A percentile compares a stretch with the other conserved stretches of the same genome.
Conservation (phyloP, 2,113 vertebrate species). For the Muscicapa adusta region DNA sequence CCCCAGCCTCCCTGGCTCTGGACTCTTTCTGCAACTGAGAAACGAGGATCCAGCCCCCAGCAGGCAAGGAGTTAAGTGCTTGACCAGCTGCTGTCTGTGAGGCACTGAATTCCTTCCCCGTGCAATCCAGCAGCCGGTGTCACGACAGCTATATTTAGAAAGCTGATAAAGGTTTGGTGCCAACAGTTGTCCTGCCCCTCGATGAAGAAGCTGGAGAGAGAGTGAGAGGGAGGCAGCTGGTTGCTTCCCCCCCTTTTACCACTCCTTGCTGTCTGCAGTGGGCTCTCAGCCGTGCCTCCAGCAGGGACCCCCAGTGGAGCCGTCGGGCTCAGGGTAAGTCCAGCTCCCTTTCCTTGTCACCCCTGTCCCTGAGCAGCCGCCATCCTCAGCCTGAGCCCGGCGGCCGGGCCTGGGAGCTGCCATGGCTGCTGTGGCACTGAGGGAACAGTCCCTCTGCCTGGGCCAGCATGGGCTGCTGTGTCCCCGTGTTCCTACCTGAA, state of each 20-base stretch:
- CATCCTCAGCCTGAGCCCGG: not conserved
- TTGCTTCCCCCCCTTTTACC: not conserved
- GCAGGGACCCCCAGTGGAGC: not conserved
- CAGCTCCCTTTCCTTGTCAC: slow-evolving; percentile 3
- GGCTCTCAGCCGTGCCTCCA: not conserved
- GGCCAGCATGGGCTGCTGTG: not conserved
- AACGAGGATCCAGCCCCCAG: not conserved
- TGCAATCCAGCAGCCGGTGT: slow-evolving; percentile 51
- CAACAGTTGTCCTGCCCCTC: slow-evolving; percentile 71
- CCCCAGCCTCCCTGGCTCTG: not conserved
- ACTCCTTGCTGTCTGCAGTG: not conserved
- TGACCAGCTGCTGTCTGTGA: slow-evolving; percentile 21
- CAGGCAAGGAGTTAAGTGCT: slow-evolving; percentile 65
- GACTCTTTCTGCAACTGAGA: not conserved
- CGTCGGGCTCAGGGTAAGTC: not conserved
- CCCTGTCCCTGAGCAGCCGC: not conserved
- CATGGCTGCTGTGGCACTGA: not conserved
- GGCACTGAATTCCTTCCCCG: slow-evolving; percentile 56
- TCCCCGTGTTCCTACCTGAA: not conserved
- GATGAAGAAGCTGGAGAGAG: slow-evolving; percentile 1
- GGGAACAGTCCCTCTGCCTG: not conserved
- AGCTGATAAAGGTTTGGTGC: slow-evolving; percentile 71
- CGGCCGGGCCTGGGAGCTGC: not conserved
- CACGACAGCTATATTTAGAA: slow-evolving; percentile 77
- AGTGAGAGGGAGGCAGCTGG: not conserved